Conservation (phyloP, 2,113 vertebrate genomes). For the Gymnogyps californianus region DNA sequence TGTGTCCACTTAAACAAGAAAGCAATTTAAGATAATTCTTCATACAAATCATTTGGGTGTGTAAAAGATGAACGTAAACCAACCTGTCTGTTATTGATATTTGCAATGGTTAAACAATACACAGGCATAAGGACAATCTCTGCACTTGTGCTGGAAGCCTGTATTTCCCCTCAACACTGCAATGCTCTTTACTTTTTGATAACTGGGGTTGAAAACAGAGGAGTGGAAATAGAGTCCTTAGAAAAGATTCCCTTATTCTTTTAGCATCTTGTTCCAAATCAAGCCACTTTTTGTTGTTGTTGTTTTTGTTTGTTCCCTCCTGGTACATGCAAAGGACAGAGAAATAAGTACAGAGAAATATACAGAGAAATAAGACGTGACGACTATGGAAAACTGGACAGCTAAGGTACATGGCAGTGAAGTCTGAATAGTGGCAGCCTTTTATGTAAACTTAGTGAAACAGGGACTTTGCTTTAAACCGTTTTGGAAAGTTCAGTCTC, state of each 20-base stretch:
- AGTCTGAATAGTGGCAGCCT: not conserved
- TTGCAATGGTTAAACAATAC: not conserved
- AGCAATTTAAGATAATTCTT: not conserved
- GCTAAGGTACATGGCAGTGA: not conserved
- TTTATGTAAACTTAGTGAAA: not conserved
- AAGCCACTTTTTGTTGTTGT: not conserved
- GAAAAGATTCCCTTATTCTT: not conserved
- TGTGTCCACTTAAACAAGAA: not conserved
- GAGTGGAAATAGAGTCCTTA: not conserved
- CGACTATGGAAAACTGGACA: not conserved
- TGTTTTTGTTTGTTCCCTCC: not conserved
- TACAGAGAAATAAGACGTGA: not conserved
- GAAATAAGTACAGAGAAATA: not conserved
- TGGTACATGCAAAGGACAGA: not conserved
- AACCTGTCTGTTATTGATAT: not conserved
- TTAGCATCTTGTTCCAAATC: not conserved
- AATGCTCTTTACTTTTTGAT: not conserved
- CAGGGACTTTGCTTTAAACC: not conserved
- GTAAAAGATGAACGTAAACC: not conserved
- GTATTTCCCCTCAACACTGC: not conserved
- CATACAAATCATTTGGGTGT: not conserved
- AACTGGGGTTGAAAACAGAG: not conserved
- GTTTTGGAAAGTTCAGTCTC: not conserved
- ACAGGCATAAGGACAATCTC: not conserved
- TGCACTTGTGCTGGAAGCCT: not conserved